phyloP scores from a whole-genome alignment of 2,113 vertebrate species.

The Camelus bactrianus region DNA sequence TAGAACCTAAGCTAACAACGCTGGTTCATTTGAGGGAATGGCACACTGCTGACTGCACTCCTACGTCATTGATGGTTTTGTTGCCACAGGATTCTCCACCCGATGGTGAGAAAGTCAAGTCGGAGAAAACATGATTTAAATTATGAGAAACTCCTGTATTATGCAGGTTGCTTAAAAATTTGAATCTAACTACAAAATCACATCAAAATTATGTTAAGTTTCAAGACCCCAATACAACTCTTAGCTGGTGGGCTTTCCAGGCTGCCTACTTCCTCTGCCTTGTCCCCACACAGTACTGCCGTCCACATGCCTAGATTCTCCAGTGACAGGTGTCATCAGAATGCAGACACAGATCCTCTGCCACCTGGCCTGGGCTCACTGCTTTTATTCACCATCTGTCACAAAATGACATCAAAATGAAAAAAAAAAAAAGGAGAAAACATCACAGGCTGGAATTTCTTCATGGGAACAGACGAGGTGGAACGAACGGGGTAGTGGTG shows the following conservation, averaged over 20 bases:
- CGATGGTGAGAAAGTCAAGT: background rate
- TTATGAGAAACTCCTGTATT: background rate
- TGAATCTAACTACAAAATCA: background rate
- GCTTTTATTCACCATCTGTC: constrained; percentile 79
- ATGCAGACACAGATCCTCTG: constrained; percentile 61
- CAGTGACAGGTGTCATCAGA: constrained; percentile 57
- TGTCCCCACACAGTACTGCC: background rate
- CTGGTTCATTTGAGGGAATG: background rate
- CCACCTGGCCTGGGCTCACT: constrained; percentile 64
- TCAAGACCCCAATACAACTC: background rate
- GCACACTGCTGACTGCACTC: background rate
- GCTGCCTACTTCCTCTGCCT: background rate
- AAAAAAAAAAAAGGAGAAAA: constrained; percentile 26
- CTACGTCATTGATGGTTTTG: background rate
- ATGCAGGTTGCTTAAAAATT: background rate
- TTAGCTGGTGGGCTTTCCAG: background rate
- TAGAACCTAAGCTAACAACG: background rate
- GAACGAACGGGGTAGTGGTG: background rate
- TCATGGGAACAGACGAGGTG: background rate
- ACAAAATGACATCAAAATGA: background rate
- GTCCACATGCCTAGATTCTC: background rate
- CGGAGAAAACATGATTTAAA: background rate
- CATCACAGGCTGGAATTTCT: background rate
- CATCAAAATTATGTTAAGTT: background rate
- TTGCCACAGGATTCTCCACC: background rate